Percentiles rank a stretch among this genome's conserved stretches.
Conservation (phyloP, 2,797 vertebrate genomes). For the Bufotes viridis region DNA sequence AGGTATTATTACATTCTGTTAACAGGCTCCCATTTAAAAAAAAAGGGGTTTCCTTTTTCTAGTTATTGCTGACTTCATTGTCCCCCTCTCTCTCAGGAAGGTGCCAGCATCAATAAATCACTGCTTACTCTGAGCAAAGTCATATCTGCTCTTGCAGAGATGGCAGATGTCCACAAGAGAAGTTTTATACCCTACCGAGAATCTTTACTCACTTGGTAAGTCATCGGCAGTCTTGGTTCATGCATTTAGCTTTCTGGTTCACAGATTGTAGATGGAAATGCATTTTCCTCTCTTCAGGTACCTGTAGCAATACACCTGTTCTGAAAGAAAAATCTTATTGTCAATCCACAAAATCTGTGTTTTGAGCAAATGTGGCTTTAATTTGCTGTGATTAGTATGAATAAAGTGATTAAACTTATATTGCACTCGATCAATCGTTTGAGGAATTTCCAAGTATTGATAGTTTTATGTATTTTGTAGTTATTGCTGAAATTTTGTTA, state of each 20-base stretch:
- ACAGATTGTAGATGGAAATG: not conserved
- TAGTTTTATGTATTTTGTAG: no score
- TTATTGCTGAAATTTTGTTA: no score
- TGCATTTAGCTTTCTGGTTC: not conserved
- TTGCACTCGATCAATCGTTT: no score
- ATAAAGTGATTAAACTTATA: no score
- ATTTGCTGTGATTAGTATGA: no score
- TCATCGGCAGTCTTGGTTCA: slow-evolving; percentile 31
- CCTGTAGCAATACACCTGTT: no score
- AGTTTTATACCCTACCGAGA: slow-evolving; percentile 93
- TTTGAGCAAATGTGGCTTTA: no score
- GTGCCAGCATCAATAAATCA: slow-evolving; percentile 95
- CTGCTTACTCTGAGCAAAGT: slow-evolving; percentile 93
- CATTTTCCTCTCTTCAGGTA: not conserved
- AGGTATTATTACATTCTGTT: no score
- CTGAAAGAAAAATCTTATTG: no score
- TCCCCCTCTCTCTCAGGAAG: slow-evolving; percentile 78
- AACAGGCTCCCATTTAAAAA: not conserved
- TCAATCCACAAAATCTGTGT: no score
- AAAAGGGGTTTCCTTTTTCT: fast-evolving
- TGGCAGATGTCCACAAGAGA: slow-evolving; percentile 78
- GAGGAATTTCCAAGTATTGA: no score
- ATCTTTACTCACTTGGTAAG: slow-evolving; percentile 94
- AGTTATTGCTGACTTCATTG: not conserved
- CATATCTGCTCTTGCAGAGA: slow-evolving; percentile 91